phyloP scores from a whole-genome alignment of 2,888 invertebrate species.

The Eristalinus aeneus region DNA sequence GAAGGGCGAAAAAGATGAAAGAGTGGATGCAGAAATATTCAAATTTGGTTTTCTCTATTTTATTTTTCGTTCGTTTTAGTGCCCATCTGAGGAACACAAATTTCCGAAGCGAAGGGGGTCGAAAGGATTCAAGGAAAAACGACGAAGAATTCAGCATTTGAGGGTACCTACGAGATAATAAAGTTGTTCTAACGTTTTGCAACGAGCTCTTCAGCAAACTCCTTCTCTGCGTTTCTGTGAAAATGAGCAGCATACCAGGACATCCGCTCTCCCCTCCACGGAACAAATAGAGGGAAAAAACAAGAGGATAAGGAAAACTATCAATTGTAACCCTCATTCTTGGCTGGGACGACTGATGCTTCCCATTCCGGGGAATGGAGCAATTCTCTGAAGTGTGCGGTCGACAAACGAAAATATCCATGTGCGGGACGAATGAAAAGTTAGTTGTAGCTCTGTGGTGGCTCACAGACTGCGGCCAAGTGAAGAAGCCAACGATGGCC shows the following conservation, averaged over 20 bases:
- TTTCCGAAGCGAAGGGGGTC: background rate
- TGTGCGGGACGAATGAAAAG: background rate
- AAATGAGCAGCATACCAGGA: background rate
- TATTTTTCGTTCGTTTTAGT: slow-evolving; percentile 15
- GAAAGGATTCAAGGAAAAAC: background rate
- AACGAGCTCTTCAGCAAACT: slow-evolving; percentile 19
- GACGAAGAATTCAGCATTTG: slow-evolving; percentile 23
- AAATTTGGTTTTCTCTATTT: slow-evolving; percentile 35
- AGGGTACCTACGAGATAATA: slow-evolving; percentile 25
- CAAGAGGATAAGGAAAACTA: background rate
- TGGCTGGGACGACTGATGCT: background rate
- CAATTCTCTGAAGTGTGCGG: background rate
- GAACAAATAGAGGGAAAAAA: background rate
- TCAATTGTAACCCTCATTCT: background rate
- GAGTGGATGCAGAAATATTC: slow-evolving; percentile 63
- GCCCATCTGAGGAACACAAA: slow-evolving; percentile 43
- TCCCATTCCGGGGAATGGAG: background rate
- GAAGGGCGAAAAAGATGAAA: slow-evolving; percentile 24
- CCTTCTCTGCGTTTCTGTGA: slow-evolving; percentile 4
- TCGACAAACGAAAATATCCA: background rate
- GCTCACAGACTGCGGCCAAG: background rate
- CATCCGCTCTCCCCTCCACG: background rate
- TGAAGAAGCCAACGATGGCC: background rate
- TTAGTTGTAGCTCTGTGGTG: background rate
- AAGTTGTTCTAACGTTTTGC: slow-evolving; percentile 29